Base-by-base conservation (phyloP, 2,797 vertebrate species). In the Zenarchopterus dispar region DNA sequence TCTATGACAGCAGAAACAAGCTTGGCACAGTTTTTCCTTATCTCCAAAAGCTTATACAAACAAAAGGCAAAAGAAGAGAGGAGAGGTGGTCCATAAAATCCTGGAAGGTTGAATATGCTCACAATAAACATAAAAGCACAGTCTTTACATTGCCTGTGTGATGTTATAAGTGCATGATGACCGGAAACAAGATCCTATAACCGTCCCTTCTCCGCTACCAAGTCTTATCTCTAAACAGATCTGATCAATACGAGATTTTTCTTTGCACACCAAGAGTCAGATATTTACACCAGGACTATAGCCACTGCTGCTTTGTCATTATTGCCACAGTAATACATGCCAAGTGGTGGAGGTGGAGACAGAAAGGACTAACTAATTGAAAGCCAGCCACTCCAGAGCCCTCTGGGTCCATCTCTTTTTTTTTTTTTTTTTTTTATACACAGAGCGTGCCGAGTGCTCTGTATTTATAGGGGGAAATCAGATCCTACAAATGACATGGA, bases 401-500 rank as follows among this genome's bases (percentile, higher is more conserved):
- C 73, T 72, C 56, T 39, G 88, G 86, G 87, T 88, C 43, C 21
- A 16, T 56, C 66, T 56, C 65, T 68, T 59, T 16, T 46, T 11
- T 22, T 5, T 46, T 22, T 46, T 10, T 39, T 39, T 15, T 15
- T 31, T 51, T 86, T 76, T 75, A 63, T 81, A 60, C 73, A 55
- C 8, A 33, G 70, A 64, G 64, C 81, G 72, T 91, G 84, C 77
- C 62, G 60, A 89, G 85, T 86, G 86, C 62, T 80, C 78, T 24
- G 80, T 77, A 82, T 91, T 88, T 84, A 83, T 63, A 56, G 67
- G 72, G 76, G 13, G 23, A 78, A 78, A 89, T 91, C 82, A 47
- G 74, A 90, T 86, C 82, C 64, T 75, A 79, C 85, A 88, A 88
- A 90, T 84, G 87, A 88, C 82, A 81, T 70, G 69, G 59, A 89